Evolutionary conservation across 2,113 vertebrate species (phyloP).

Genomic region (Puma concolor): DNA sequence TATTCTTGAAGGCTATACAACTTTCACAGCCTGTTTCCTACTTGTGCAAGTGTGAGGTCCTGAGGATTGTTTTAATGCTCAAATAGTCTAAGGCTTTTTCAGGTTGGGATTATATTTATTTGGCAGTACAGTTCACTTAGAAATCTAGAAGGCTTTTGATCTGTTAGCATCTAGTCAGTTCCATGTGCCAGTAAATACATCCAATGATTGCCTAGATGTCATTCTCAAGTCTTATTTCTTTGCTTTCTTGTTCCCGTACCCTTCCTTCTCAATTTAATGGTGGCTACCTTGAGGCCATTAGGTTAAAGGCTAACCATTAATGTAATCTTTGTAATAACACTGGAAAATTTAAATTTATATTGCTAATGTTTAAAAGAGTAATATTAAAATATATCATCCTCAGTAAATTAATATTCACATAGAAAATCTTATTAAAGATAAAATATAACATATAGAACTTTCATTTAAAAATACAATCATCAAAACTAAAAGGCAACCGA

Average conservation of each 20-base stretch:
- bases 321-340: background rate
- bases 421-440: slow-evolving; percentile 76
- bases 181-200: background rate
- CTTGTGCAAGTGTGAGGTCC: background rate
- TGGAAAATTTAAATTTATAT: background rate
- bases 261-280: background rate
- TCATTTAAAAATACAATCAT: slow-evolving; percentile 73
- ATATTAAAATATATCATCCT: slow-evolving; percentile 76
- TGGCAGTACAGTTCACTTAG: background rate
- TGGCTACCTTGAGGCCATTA: background rate
- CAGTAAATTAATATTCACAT: background rate
- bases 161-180: background rate
- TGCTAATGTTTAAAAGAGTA: slow-evolving; percentile 69
- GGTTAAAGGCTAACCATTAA: background rate
- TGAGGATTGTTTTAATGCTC: background rate
- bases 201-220: background rate
- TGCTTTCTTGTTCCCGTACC: background rate
- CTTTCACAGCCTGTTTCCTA: background rate
- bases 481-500: too few species aligned
- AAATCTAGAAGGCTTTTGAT: background rate
- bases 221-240: background rate
- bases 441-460: slow-evolving; percentile 80
- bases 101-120: background rate
- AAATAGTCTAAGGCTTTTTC: background rate
- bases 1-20: background rate